phyloP scores from a whole-genome alignment of 2,113 vertebrate genomes.

The Siniperca knerii region DNA sequence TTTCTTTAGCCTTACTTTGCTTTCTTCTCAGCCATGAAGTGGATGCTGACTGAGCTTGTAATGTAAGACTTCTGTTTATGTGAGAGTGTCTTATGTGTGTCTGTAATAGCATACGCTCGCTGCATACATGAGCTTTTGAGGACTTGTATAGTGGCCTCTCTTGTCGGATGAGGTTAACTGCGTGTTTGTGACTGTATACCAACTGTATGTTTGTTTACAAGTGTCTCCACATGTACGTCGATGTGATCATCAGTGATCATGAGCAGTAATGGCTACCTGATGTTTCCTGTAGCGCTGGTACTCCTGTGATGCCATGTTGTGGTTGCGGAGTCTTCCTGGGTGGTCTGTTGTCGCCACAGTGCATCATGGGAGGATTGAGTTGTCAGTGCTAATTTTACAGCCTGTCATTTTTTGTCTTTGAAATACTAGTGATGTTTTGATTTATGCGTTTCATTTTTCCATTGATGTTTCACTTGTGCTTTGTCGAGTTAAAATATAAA shows the following conservation, averaged over 20 bases:
- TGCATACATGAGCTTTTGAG: slow-evolving; percentile 24
- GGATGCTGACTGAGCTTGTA: slow-evolving; percentile 96
- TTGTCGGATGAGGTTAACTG: slow-evolving; percentile 35
- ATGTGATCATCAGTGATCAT: slow-evolving; percentile 49
- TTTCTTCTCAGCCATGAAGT: slow-evolving; percentile 92
- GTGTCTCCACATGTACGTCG: slow-evolving; percentile 41
- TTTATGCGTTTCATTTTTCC: neutral
- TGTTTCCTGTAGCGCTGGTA: slow-evolving; percentile 59
- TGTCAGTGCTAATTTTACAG: slow-evolving; percentile 35
- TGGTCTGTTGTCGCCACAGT: slow-evolving; percentile 63
- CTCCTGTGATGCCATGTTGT: slow-evolving; percentile 58
- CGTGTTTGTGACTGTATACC: slow-evolving; percentile 43
- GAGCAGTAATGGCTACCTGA: slow-evolving; percentile 72
- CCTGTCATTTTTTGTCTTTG: neutral
- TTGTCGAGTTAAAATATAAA: neutral
- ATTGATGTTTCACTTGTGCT: neutral
- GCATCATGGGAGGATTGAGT: slow-evolving; percentile 56
- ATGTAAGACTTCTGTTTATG: slow-evolving; percentile 88
- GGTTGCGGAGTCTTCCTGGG: slow-evolving; percentile 58
- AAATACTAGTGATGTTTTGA: neutral
- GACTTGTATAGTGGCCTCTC: slow-evolving; percentile 6
- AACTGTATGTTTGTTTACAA: slow-evolving; percentile 66
- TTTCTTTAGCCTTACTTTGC: slow-evolving; percentile 92
- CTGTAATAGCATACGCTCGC: neutral
- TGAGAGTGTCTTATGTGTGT: slow-evolving; percentile 22